phyloP scores from a whole-genome alignment of 2,797 vertebrate genomes.

The Pempheris klunzingeri region DNA sequence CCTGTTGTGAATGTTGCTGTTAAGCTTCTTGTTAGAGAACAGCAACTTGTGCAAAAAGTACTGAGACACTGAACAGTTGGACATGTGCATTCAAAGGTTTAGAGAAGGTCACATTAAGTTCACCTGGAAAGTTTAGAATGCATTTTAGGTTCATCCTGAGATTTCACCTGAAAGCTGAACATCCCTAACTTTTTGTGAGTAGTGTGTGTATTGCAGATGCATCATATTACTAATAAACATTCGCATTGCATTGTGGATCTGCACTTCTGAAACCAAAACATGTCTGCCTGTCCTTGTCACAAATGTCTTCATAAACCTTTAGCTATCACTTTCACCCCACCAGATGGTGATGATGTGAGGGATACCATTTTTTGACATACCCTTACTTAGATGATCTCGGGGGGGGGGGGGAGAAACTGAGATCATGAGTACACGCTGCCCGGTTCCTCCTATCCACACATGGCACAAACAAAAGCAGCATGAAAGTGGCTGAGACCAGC shows the following conservation, averaged over 20 bases:
- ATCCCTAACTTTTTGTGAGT: no score
- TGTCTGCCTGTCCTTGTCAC: neutral
- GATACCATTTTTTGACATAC: slow-evolving; percentile 49
- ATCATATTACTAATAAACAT: neutral
- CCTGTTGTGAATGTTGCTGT: no score
- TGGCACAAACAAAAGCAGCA: slow-evolving; percentile 55
- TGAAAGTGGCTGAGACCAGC: slow-evolving; percentile 71
- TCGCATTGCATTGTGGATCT: neutral
- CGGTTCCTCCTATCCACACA: slow-evolving; percentile 52
- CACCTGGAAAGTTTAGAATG: no score
- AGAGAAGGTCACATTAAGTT: no score
- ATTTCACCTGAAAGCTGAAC: no score
- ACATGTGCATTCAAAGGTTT: no score
- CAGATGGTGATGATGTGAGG: slow-evolving; percentile 28
- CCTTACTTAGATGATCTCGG: slow-evolving; percentile 59
- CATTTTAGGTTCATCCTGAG: no score
- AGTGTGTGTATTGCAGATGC: no score
- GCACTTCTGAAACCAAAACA: neutral
- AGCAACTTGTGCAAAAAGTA: no score
- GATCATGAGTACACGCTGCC: slow-evolving; percentile 36
- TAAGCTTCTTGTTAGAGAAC: no score
- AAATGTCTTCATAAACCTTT: neutral
- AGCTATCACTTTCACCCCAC: neutral
- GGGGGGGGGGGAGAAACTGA: no score
- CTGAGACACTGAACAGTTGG: no score